A percentile compares a stretch with the other conserved stretches of the same genome.
Conservation (phyloP, 2,888 invertebrate genomes). For the Myathropa florea region DNA sequence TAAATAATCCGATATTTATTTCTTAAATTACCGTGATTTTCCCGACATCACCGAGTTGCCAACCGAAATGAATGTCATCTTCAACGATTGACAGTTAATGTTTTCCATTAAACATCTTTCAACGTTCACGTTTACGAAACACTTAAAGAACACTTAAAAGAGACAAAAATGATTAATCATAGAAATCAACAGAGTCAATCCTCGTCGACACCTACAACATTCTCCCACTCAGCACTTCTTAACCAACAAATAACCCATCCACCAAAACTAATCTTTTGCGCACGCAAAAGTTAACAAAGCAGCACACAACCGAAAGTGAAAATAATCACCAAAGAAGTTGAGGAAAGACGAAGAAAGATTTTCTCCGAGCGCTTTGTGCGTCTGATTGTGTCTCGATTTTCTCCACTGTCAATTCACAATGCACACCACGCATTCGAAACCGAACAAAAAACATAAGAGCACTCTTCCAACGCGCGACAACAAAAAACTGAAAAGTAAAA, state of each 20-base stretch:
- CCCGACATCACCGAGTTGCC: background rate
- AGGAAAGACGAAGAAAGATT: slow-evolving; percentile 18
- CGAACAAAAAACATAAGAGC: background rate
- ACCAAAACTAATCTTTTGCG: slow-evolving; percentile 1
- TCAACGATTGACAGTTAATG: too few relatives aligned
- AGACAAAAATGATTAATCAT: slow-evolving; percentile 21
- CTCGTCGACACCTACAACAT: background rate
- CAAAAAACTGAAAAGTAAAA: slow-evolving; percentile 60
- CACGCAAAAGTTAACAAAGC: slow-evolving; percentile 9
- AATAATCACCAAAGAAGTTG: slow-evolving; percentile 29
- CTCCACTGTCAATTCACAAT: slow-evolving; percentile 27
- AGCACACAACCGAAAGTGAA: slow-evolving; percentile 51
- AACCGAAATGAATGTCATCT: background rate
- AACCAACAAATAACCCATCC: background rate
- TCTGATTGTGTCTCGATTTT: slow-evolving; percentile 34
- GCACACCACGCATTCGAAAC: background rate
- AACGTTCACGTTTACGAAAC: background rate
- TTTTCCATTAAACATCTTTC: background rate
- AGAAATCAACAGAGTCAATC: slow-evolving; percentile 18
- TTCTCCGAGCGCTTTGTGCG: slow-evolving; percentile 25
- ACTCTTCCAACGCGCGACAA: background rate
- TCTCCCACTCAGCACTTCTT: background rate
- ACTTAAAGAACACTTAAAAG: background rate
- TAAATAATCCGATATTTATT: background rate
- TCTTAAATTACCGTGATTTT: background rate